phyloP scores from a whole-genome alignment of 2,888 invertebrate genomes.

The Agrypnus murinus region DNA sequence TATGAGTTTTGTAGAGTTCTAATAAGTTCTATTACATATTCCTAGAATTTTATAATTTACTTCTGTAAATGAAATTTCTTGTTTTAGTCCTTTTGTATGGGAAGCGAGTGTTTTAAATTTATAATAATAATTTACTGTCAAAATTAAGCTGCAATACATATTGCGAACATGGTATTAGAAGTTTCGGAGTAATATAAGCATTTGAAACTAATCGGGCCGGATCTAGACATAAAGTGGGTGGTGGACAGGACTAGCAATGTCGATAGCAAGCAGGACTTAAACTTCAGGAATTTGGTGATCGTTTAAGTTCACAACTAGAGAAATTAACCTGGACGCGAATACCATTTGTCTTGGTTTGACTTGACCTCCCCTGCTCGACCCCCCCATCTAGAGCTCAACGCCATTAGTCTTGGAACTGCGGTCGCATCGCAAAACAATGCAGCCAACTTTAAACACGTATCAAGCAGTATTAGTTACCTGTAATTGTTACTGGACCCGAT shows the following conservation, averaged over 20 bases:
- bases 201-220: conserved; percentile 55
- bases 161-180: conserved; percentile 39
- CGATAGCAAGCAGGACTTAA: conserved; percentile 57
- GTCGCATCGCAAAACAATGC: conserved; percentile 71
- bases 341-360: conserved; percentile 72
- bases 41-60: conserved; percentile 28
- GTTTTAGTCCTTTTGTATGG: neutral
- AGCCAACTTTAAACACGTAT: conserved; percentile 70
- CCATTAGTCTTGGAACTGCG: conserved; percentile 70
- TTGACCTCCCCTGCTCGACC: conserved; percentile 51
- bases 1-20: conserved; percentile 44
- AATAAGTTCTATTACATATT: conserved; percentile 36
- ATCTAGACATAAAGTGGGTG: conserved; percentile 55
- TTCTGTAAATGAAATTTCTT: neutral
- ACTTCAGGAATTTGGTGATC: conserved; percentile 67
- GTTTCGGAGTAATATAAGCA: conserved; percentile 35
- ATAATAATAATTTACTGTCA: conserved; percentile 19
- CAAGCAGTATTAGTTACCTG: conserved; percentile 70
- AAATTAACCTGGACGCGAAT: conserved; percentile 70
- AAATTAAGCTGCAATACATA: conserved; percentile 27
- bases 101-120: neutral
- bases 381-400: conserved; percentile 55
- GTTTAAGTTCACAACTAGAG: conserved; percentile 69
- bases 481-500: conserved; percentile 66
- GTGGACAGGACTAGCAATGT: conserved; percentile 56